Evolutionary conservation across 1,140 invertebrate genomes (phyloP).

Genomic region (Drosophila jambulina): DNA sequence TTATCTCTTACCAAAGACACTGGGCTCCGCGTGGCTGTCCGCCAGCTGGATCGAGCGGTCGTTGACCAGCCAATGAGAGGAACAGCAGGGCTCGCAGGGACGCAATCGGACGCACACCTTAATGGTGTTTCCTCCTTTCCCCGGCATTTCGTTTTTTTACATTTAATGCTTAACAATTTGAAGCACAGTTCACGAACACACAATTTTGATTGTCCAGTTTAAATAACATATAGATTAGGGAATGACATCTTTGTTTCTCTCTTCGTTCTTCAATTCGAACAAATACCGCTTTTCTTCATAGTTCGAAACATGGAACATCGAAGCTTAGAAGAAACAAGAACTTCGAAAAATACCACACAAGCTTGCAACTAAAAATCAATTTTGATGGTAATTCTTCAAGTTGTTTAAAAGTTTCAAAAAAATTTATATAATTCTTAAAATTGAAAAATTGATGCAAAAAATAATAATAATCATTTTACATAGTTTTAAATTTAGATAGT

Average conservation of each 20-base stretch:
- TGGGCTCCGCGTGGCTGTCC: slow-evolving; percentile 86
- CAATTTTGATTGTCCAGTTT: background rate
- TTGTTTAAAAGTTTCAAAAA: too few species aligned
- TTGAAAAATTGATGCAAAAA: too few species aligned
- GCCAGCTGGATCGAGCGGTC: slow-evolving; percentile 87
- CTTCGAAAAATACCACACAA: background rate
- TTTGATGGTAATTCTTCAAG: too few species aligned
- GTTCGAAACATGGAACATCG: background rate
- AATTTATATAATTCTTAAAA: too few species aligned
- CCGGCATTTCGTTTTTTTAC: background rate
- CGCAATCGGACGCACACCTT: slow-evolving; percentile 91
- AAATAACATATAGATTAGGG: background rate
- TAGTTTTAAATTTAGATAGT: too few species aligned
- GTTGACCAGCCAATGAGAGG: slow-evolving; percentile 87
- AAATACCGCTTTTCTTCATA: background rate
- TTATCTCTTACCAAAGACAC: slow-evolving; percentile 85
- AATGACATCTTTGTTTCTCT: background rate
- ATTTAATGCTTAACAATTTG: too few species aligned
- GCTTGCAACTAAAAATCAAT: background rate
- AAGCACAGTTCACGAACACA: background rate
- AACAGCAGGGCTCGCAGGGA: slow-evolving; percentile 88
- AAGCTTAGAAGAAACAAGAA: background rate
- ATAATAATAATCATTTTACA: too few species aligned
- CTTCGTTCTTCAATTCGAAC: background rate
- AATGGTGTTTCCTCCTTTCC: slow-evolving; percentile 11